Evolutionary conservation across 2,113 vertebrate species (phyloP).

Genomic region (Limanda limanda): DNA sequence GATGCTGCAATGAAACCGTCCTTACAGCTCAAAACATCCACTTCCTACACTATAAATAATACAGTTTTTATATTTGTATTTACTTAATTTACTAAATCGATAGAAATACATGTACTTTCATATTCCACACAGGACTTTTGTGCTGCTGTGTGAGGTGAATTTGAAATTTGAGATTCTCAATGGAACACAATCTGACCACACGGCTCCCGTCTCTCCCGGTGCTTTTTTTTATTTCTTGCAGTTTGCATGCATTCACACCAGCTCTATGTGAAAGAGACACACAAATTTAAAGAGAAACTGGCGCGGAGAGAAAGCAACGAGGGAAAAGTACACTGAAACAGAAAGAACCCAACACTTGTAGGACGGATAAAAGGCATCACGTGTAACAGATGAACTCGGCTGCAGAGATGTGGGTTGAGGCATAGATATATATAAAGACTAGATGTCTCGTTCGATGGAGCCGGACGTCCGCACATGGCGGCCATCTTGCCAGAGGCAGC

Average conservation of each 20-base stretch:
- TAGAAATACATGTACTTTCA: not conserved
- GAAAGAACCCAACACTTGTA: not conserved
- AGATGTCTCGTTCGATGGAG: too few relatives aligned
- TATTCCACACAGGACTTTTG: not conserved
- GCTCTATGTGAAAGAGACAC: not conserved
- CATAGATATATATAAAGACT: too few relatives aligned
- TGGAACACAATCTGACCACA: not conserved
- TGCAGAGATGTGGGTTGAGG: too few relatives aligned
- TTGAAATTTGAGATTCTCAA: too few relatives aligned
- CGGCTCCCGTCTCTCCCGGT: not conserved
- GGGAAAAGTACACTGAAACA: too few relatives aligned
- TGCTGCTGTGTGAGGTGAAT: not conserved
- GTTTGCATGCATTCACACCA: not conserved
- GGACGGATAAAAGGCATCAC: not conserved
- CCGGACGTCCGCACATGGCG: too few relatives aligned
- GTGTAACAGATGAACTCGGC: not conserved
- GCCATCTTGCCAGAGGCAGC: too few relatives aligned
- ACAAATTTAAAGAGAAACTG: not conserved
- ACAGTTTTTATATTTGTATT: not conserved
- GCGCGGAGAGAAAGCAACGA: not conserved
- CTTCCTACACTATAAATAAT: not conserved
- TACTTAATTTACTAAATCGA: not conserved
- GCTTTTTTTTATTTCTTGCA: conserved; percentile 4
- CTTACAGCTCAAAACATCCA: not conserved
- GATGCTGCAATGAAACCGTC: not conserved